These are phyloP conservation scores for Oxyura jamaicensis DNA, from an alignment of 2,113 vertebrate genomes.

Conservation along the genomic window DNA sequence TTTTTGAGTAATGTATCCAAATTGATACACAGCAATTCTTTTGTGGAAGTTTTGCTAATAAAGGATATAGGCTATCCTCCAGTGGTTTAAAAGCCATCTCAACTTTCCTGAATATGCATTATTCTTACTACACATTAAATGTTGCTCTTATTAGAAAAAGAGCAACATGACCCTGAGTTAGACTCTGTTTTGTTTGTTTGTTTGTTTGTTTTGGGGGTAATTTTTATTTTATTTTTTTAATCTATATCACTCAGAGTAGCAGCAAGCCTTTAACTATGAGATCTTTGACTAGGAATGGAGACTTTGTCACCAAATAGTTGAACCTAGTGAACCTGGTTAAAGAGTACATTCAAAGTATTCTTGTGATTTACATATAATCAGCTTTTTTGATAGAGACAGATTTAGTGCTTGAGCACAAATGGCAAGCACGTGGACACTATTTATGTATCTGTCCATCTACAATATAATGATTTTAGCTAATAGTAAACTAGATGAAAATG, in stretches of 20 bases:
- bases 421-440: background rate
- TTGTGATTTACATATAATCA: background rate
- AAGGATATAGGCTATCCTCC: background rate
- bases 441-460: background rate
- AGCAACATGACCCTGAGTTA: background rate
- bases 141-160: background rate
- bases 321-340: background rate
- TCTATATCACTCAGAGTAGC: background rate
- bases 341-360: background rate
- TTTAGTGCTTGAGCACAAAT: slow-evolving; percentile 12
- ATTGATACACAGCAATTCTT: background rate
- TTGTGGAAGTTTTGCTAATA: background rate
- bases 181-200: background rate
- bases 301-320: background rate
- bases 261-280: background rate
- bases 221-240: background rate
- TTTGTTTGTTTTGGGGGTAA: too few species aligned
- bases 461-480: background rate
- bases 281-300: background rate
- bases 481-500: background rate
- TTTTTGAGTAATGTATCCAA: background rate
- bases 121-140: background rate
- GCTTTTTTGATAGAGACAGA: background rate
- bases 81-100: background rate
- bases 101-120: background rate